Percentiles rank a stretch among this genome's conserved stretches.
Conservation (phyloP, 2,113 vertebrate species). For the Hiodon tergisus region DNA sequence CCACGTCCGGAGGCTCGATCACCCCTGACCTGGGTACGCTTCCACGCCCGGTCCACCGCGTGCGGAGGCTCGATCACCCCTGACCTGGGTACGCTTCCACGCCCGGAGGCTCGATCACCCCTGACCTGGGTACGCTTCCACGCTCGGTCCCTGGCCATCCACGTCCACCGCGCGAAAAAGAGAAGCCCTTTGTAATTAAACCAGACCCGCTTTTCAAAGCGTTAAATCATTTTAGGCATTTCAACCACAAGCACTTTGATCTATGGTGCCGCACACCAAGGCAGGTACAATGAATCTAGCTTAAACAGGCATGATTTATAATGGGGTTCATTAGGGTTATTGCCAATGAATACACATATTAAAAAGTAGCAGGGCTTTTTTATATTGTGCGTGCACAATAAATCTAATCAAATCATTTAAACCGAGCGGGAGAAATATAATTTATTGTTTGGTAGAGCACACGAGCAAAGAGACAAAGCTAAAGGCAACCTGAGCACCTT, state of each 20-base stretch:
- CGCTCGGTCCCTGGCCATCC: slow-evolving; percentile 48
- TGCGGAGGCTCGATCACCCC: too few relatives aligned
- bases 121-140: slow-evolving; percentile 57
- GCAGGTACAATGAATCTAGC: slow-evolving; percentile 52
- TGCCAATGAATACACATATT: slow-evolving; percentile 29
- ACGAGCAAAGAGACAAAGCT: slow-evolving; percentile 16
- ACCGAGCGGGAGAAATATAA: slow-evolving; percentile 34
- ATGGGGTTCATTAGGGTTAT: slow-evolving; percentile 37
- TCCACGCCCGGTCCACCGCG: too few relatives aligned
- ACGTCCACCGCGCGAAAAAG: slow-evolving; percentile 56
- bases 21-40: too few relatives aligned
- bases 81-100: too few relatives aligned
- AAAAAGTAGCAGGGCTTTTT: slow-evolving; percentile 23
- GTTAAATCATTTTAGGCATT: slow-evolving; percentile 63
- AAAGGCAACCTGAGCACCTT: slow-evolving; percentile 16
- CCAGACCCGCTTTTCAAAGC: slow-evolving; percentile 61
- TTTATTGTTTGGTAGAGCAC: slow-evolving; percentile 32
- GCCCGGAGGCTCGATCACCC: too few relatives aligned
- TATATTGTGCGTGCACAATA: slow-evolving; percentile 29
- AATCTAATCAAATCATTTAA: slow-evolving; percentile 49
- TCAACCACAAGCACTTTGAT: slow-evolving; percentile 61
- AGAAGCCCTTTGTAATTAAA: slow-evolving; percentile 64
- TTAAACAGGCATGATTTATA: slow-evolving; percentile 38
- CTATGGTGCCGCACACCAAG: slow-evolving; percentile 36
- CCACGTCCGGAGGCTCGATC: slow-evolving; percentile 31